Percentiles rank a stretch among this genome's conserved stretches.
phyloP scores from a whole-genome alignment of 2,888 invertebrate genomes.

The Watsonalla binaria region DNA sequence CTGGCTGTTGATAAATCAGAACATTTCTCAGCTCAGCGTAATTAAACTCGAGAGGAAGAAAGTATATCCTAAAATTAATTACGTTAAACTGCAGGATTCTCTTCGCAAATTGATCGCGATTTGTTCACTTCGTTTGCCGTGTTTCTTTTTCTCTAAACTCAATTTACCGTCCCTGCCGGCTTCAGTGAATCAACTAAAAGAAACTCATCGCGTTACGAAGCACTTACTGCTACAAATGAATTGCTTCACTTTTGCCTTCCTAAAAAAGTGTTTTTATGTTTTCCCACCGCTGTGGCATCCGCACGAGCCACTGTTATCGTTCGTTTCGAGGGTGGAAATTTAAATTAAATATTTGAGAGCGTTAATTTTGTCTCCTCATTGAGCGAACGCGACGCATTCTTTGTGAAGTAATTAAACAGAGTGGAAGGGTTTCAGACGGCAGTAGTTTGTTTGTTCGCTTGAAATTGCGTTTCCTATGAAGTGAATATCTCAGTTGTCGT shows the following conservation, averaged over 20 bases:
- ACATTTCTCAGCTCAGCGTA: constrained; percentile 12
- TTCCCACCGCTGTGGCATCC: constrained; percentile 42
- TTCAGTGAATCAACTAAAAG: constrained; percentile 55
- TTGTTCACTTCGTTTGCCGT: constrained; percentile 48
- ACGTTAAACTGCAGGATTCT: constrained; percentile 31
- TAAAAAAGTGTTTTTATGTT: constrained; percentile 50
- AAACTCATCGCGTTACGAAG: constrained; percentile 59
- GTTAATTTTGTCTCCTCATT: constrained; percentile 79
- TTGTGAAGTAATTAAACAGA: constrained; percentile 79
- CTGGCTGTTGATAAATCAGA: neutral
- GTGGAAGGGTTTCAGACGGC: constrained; percentile 74
- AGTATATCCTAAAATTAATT: constrained; percentile 36
- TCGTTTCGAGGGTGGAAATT: constrained; percentile 73
- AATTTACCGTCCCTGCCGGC: constrained; percentile 42
- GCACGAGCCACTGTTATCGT: constrained; percentile 65
- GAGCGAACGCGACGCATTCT: constrained; percentile 77
- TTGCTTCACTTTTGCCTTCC: constrained; percentile 46
- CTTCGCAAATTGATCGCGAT: constrained; percentile 55
- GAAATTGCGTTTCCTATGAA: constrained; percentile 75
- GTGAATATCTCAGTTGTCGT: constrained; percentile 60
- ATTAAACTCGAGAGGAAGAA: constrained; percentile 12
- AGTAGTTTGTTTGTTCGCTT: constrained; percentile 77
- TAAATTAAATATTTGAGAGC: constrained; percentile 79
- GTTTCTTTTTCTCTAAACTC: constrained; percentile 58
- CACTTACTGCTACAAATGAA: constrained; percentile 60